These are phyloP conservation scores for Labroides dimidiatus DNA, from an alignment of 2,797 vertebrate genomes.

Conservation along the genomic window DNA sequence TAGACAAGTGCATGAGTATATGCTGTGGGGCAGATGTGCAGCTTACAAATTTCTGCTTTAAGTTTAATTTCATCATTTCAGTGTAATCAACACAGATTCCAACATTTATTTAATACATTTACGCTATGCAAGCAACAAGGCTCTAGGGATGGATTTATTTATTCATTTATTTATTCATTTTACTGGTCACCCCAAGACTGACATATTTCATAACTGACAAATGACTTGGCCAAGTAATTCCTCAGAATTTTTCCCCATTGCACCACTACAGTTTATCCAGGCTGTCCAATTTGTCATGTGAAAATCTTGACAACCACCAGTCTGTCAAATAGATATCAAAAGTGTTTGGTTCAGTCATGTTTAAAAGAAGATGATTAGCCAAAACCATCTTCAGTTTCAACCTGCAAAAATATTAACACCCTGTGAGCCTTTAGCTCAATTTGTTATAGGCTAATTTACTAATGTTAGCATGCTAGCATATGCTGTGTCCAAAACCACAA, in stretches of 20 bases:
- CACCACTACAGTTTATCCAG: no score
- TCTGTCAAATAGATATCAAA: neutral
- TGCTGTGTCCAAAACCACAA: neutral
- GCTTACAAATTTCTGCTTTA: neutral
- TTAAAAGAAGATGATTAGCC: neutral
- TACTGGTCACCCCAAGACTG: neutral
- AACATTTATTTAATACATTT: neutral
- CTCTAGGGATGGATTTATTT: neutral
- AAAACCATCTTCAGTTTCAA: neutral
- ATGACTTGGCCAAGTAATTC: no score
- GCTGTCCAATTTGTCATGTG: no score
- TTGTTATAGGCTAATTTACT: neutral
- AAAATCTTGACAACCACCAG: no score
- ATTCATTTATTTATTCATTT: neutral
- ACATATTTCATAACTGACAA: neutral
- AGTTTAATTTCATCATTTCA: neutral
- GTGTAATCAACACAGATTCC: neutral
- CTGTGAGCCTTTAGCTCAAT: neutral
- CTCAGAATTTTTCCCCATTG: no score
- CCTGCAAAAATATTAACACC: neutral
- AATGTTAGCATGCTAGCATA: conserved; percentile 18
- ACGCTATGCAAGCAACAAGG: neutral
- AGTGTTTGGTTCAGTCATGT: neutral
- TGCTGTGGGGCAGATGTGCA: conserved; percentile 3
- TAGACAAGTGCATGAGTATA: conserved; percentile 5